Base-by-base conservation (phyloP, 1,140 invertebrate genomes). In the Pseudobourletiella spinata region DNA sequence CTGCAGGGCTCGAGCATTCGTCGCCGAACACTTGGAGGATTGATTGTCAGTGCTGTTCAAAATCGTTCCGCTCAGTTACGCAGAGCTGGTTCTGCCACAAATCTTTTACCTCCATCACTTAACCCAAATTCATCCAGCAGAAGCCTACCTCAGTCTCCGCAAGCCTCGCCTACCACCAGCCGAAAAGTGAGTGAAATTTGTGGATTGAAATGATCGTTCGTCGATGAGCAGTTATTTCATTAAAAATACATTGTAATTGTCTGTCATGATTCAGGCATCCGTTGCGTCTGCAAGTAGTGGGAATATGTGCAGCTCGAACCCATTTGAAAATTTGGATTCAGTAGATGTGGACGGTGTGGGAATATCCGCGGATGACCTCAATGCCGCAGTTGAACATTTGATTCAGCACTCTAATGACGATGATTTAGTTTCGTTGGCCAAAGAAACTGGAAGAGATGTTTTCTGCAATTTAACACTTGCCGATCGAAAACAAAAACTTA, bases 71-170 rank as follows among this genome's bases (percentile, higher is more conserved):
- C 56, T 32, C 68, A 69, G 24, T 46, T 69, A n/a, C 54, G 60
- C 2, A 25, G 81, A 74, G 80, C 77, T 66, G 81, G 82, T 67
- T 83, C 81, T 70, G 81, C 80, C 55, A 79, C 79, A 73, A 81
- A 78, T 70, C 74, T 83, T 68, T 77, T 73, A 22, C 62, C 71
- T 42, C 72, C 72, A 8, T 57, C 51, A 39, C 43, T 56, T 1
- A 64, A 64, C 48, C 46, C 59, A 0, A 62, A 59, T 20, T 35
- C 62, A 1, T 32, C 54, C 8, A 64, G 64, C 18, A 64, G 52
- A 73, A 88, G 86, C 73, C 78, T 89, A 70, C 87, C 87, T 61
- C 86, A 84, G 61, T 87, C 86, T 68, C 86, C 86, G n/a, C 83
- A 84, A 66, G 81, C 81, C 72, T 87, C 86, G 70, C 80, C 81